These are phyloP conservation scores for Otus sunia DNA, from an alignment of 2,113 vertebrate genomes.

Conservation along the genomic window DNA sequence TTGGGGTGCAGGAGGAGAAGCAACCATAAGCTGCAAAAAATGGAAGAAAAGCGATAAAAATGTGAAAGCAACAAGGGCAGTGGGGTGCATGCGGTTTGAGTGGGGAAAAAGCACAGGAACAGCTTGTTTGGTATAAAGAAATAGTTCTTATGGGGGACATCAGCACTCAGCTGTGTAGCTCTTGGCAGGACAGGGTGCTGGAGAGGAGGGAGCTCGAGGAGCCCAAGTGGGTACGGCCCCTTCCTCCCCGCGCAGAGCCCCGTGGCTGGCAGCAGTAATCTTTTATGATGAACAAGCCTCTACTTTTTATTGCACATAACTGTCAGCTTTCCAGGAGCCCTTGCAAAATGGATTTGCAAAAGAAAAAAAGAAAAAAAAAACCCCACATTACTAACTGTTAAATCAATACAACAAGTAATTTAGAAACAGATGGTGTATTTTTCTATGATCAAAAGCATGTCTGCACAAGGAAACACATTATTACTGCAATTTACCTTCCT, in stretches of 20 bases:
- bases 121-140: neutral
- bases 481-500: slow-evolving; percentile 58
- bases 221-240: accelerated
- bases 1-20: neutral
- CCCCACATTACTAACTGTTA: neutral
- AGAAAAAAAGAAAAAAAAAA: neutral
- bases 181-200: neutral
- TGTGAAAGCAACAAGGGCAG: neutral
- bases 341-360: slow-evolving; percentile 21
- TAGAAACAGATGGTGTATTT: slow-evolving; percentile 55
- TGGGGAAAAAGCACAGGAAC: neutral
- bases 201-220: neutral
- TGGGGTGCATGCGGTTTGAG: neutral
- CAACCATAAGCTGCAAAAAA: neutral
- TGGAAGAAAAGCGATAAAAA: neutral
- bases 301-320: neutral
- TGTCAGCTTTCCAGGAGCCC: slow-evolving; percentile 25
- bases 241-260: neutral
- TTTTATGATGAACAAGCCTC: neutral
- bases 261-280: neutral
- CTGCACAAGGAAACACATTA: slow-evolving; percentile 53
- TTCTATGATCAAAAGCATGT: slow-evolving; percentile 52
- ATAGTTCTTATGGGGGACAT: accelerated
- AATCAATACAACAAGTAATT: slow-evolving; percentile 66
- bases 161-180: neutral